These are phyloP conservation scores for Halocaridina rubra DNA, from an alignment of 2,888 invertebrate genomes.

Conservation along the genomic window DNA sequence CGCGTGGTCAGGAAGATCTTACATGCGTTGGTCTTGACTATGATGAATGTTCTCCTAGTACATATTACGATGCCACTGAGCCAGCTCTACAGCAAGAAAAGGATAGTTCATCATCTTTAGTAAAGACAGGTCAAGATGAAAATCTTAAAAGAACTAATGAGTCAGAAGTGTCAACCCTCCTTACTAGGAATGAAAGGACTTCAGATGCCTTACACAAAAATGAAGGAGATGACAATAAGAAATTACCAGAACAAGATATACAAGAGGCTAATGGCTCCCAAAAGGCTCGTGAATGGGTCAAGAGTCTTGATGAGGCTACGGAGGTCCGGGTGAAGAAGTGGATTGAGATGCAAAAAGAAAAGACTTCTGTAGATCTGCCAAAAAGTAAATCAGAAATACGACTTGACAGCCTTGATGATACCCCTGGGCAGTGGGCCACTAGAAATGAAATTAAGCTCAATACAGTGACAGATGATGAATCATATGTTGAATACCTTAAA, in stretches of 20 bases:
- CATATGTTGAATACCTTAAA: background rate
- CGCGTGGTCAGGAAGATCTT: conserved; percentile 11
- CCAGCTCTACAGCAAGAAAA: background rate
- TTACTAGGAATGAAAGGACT: background rate
- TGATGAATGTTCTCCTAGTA: conserved; percentile 16
- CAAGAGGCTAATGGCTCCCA: conserved; percentile 16
- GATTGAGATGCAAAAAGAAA: conserved; percentile 26
- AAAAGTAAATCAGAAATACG: conserved; percentile 56
- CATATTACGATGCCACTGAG: conserved; percentile 33
- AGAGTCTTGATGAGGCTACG: conserved; percentile 53
- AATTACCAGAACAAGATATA: background rate
- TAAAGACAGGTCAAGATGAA: too few species aligned
- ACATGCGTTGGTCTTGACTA: background rate
- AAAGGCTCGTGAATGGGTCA: conserved; percentile 58
- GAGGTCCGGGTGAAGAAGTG: conserved; percentile 14
- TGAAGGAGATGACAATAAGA: background rate
- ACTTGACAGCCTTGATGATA: conserved; percentile 36
- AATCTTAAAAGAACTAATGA: background rate
- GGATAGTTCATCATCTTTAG: too few species aligned
- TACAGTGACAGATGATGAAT: background rate
- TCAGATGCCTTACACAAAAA: background rate
- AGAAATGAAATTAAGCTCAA: conserved; percentile 57
- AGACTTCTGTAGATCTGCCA: conserved; percentile 27
- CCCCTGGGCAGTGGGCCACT: conserved; percentile 27
- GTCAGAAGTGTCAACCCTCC: background rate